Conservation (phyloP, 2,113 vertebrate species). For the Conger conger region DNA sequence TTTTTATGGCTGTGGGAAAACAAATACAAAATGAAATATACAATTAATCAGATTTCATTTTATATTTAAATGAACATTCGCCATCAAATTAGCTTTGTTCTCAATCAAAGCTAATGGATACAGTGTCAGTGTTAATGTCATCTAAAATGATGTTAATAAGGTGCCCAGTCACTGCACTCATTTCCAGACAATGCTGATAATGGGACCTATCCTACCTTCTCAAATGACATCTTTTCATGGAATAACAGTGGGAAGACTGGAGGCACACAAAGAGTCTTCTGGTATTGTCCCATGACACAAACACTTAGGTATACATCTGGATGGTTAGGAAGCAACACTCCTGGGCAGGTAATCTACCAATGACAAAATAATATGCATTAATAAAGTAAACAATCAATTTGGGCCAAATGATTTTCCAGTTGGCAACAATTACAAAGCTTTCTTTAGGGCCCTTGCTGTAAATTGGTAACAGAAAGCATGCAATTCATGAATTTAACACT, state of each 20-base stretch:
- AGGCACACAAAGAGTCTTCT: slow-evolving; percentile 77
- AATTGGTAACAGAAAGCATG: too few relatives aligned
- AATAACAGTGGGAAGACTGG: slow-evolving; percentile 82
- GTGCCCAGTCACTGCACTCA: too few relatives aligned
- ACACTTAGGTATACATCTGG: slow-evolving; percentile 83
- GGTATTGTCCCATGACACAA: slow-evolving; percentile 84
- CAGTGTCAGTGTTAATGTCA: background rate
- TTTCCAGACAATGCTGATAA: background rate
- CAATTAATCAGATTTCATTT: background rate
- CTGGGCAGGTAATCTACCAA: slow-evolving; percentile 86
- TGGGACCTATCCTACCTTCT: slow-evolving; percentile 75
- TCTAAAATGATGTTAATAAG: background rate
- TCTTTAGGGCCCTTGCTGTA: too few relatives aligned
- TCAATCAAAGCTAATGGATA: background rate
- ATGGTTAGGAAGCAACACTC: slow-evolving; percentile 74
- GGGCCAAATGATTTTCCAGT: too few relatives aligned
- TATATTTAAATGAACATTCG: background rate
- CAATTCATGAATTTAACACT: too few relatives aligned
- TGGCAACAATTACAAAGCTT: too few relatives aligned
- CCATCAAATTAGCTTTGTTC: background rate
- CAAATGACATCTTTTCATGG: slow-evolving; percentile 84
- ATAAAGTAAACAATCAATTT: background rate
- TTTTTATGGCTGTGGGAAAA: background rate
- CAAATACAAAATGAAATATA: background rate
- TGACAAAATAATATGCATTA: slow-evolving; percentile 21